Conservation (phyloP, 2,888 invertebrate species). For the Dyspetes luteomarginatus region DNA sequence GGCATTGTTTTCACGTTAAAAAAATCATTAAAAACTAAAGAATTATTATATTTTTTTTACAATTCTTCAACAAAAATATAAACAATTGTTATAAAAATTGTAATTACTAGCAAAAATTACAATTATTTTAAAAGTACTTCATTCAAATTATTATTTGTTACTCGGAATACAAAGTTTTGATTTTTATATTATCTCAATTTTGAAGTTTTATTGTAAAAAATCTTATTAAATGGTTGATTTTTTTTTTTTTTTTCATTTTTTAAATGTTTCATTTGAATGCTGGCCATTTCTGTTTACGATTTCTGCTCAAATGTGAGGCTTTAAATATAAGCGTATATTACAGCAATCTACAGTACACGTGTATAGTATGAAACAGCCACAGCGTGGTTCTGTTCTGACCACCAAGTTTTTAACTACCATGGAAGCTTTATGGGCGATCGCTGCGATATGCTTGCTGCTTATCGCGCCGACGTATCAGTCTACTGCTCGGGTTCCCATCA, state of each 20-base stretch:
- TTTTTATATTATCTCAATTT: too few species aligned
- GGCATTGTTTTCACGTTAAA: neutral
- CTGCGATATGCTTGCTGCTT: slow-evolving; percentile 47
- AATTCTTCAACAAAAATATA: neutral
- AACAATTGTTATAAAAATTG: neutral
- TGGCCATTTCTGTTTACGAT: neutral
- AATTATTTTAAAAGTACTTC: neutral
- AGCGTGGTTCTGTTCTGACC: slow-evolving; percentile 14
- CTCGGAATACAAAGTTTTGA: too few species aligned
- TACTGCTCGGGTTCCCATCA: slow-evolving; percentile 36
- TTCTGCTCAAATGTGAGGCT: neutral
- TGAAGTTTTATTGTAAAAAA: too few species aligned
- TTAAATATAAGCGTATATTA: slow-evolving; percentile 7
- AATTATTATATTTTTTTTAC: neutral
- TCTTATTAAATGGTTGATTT: too few species aligned
- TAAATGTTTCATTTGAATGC: neutral
- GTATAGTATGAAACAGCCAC: neutral
- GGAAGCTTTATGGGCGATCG: slow-evolving; percentile 52
- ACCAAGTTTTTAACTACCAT: slow-evolving; percentile 49
- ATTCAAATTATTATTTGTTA: neutral
- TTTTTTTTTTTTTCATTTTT: neutral
- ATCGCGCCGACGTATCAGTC: slow-evolving; percentile 56
- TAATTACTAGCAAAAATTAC: neutral
- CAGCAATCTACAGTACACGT: neutral
- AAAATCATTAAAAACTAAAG: too few species aligned